Base-by-base conservation (phyloP, 2,888 invertebrate genomes). In the Torymus auratus region DNA sequence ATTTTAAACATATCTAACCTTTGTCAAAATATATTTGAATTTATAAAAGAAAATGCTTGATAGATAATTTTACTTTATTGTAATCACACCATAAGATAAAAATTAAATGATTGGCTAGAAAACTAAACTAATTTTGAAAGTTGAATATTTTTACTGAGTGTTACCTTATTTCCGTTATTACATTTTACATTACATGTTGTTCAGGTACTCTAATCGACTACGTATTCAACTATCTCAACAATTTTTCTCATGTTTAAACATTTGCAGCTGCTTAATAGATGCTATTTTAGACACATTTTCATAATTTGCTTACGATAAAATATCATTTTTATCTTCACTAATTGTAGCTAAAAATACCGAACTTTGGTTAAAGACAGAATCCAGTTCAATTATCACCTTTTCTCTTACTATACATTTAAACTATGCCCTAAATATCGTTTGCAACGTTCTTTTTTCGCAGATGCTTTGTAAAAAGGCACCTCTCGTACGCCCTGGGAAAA, bases 401-500 rank as follows among this genome's bases (percentile, higher is more conserved):
- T 17, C 60, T 15, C n/a, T 14, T 53, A 41, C 13, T 61, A 56
- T 56, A 69, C 20, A 79, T 13, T 52, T 64, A 50, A 3, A 17
- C 10, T 55, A 61, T 55, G 62, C 14, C 13, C 68, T 76, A 71
- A 61, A 62, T 52, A 62, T 55, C 12, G 14, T 41, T 56, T 69
- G 28, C 0, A 65, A 56, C 17, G 17, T 41, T 73, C 17, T 41
- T 60, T 4, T 5, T 64, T 84, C 84, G 77, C 84, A 87, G 88
- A 85, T 84, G 85, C 83, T 86, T 79, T 88, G 87, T 80, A 87
- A 87, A 67, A 88, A 88, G 83, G 80, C 82, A 76, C 83, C 86
- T 74, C 84, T 88, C 61, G 81, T 85, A 53, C 17, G 53, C 61
- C 28, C 23, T 62, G 50, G 14, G 41, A 60, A 55, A 56, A 69